Base-by-base conservation (phyloP, 2,888 invertebrate genomes). In the Scotopteryx bipunctaria region DNA sequence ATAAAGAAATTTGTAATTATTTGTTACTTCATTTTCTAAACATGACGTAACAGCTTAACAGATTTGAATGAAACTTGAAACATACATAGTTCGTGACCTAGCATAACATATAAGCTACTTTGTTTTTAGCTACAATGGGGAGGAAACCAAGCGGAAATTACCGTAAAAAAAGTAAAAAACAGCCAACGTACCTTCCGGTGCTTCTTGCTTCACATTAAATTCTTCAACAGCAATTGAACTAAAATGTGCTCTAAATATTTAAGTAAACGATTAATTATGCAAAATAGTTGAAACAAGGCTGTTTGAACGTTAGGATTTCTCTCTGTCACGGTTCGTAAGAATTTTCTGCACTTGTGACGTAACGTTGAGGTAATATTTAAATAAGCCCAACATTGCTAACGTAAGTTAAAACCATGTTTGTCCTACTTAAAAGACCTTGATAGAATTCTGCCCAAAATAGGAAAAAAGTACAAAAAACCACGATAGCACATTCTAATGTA, bases 241-340 rank as follows among this genome's bases (percentile, higher is more conserved):
- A 40, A 13, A 49, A 49, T 51, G 44, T 29, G 45, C 51, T 29
- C 35, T 31, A 45, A 45, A 51, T 45, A 45, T 27, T 43, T 35
- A 23, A 40, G 33, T 45, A 35, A 45, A 38, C 25, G 33, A 29
- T 29, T 40, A 45, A 45, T 51, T 51, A 51, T 51, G 51, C 40
- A 46, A 29, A 46, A 25, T 16, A 38, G 31, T 23, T 13, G 32
- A 35, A n/a, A 31, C 45, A 52, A 45, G 51, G 36, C 51, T 45
- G 6, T 46, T 45, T 31, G 40, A 38, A 33, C 8, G 35, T 45
- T 36, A 45, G 45, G 55, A 41, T 49, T 49, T 55, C 45, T 55
- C 41, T 45, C 37, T 45, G 49, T 45, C 36, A 37, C 45, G 50
- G 41, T 46, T 17, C 41, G 46, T 13, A 36, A 35, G 21, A 45